Evolutionary conservation across 2,113 vertebrate genomes (phyloP), one percentile per base, ranked within the genome.

Genomic region (Rhizomys pruinosus): DNA sequence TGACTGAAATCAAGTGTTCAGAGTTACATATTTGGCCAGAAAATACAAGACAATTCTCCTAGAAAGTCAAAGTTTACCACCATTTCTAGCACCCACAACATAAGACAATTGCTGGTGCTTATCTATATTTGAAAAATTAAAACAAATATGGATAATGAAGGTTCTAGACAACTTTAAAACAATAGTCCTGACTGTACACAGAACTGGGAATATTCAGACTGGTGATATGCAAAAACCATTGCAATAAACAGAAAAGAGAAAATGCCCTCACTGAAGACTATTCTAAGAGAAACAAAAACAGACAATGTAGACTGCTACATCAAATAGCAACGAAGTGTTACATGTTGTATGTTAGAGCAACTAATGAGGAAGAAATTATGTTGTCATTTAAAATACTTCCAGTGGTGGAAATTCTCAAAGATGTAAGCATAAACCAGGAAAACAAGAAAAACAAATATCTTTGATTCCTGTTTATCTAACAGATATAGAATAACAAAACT

Each of bases 381-480:
- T 93, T 63, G 68, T 64, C 2, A 0, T 19, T 19, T 91, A 96
- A 97, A 97, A 96, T 47, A 37, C 94, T 87, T 89, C 3, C 37
- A 91, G 13, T 69, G 66, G 29, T 13, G 19, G 78, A 72, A 89
- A 39, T 87, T 96, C 85, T 90, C 90, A 32, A 95, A 93, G 84
- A 94, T 97, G 90, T 39, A 93, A 81, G 37, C 27, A 11, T 3
- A 77, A 47, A 88, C 12, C 9, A 89, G 20, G 42, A 37, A 61
- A 84, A 89, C 69, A 15, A 74, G 57, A 88, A 76, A 29, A 82
- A 47, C 68, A 76, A 23, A 81, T 42, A 72, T 66, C 71, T 97
- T 84, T 87, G 85, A 32, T 91, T 96, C 95, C 59, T 91, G 22
- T 85, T 94, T 90, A 88, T 59, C 27, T 76, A 79, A 79, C 27